Base-by-base conservation (phyloP, 2,888 invertebrate genomes). In the Drosophila mulleri region DNA sequence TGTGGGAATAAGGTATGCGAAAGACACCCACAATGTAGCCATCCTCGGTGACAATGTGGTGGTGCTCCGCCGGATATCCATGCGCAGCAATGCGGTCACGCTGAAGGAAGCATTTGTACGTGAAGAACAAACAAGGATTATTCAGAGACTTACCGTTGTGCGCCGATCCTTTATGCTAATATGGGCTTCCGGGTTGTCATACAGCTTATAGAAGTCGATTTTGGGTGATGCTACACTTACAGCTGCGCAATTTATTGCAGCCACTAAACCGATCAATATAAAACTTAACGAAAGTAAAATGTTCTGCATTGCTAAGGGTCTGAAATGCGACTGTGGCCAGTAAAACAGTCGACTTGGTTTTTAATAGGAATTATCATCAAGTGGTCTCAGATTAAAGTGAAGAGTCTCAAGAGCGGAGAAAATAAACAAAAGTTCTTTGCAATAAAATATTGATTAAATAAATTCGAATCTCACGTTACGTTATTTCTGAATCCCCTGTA, bases 51-150 rank as follows among this genome's bases (percentile, higher is more conserved):
- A 72, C 44, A 7, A 91, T 75, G 3, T 75, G 50, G 63, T 97
- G 96, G 0, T 95, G 94, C 91, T 97, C 96, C 0, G 95, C 94
- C 0, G 94, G 93, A 91, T 96, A 97, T 1, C 90, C 91, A 64
- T 92, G 90, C 0, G 44, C 42, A 95, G 73, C 79, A 53, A 90
- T 91, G 7, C 91, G 91, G 47, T 91, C 83, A 9, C 69, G 61
- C 83, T 82, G 5, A 26, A 42, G 3, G 5, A n/a, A 26, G 5
- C 9, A 9, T 5, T 3, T 1, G 23, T 0, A 45, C 2, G 12
- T 32, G 4, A n/a, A 20, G 23, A 5, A 4, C 16, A 2, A 1
- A 0, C 12, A 32, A 23, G 9, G 8, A 4, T 5, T 1, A 9
- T 1, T 37, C 1, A 0, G n/a, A 56, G 32, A 20, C 73, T 72